Percentiles rank a stretch among this genome's conserved stretches.
Evolutionary conservation across 1,140 invertebrate genomes (phyloP).

Genomic region (Frieseomelitta varia): DNA sequence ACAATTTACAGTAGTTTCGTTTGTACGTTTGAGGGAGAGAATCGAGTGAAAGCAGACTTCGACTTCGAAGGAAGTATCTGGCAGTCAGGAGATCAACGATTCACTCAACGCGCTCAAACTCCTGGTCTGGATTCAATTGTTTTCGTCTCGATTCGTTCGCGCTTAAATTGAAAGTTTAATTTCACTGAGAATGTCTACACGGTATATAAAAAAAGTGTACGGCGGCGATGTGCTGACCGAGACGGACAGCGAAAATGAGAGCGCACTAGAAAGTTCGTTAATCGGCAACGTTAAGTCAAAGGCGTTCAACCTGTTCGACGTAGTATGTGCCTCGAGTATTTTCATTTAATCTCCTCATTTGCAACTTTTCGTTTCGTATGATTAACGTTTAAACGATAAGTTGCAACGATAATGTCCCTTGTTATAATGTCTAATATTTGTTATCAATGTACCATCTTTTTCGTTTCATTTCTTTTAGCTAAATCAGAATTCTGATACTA

Average conservation of each 20-base stretch:
- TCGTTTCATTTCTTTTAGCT: constrained; percentile 36
- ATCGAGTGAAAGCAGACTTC: background rate
- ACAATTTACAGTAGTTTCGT: background rate
- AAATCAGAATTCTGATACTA: constrained; percentile 48
- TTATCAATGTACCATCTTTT: constrained; percentile 58
- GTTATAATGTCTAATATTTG: constrained; percentile 67
- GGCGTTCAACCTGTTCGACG: constrained; percentile 58
- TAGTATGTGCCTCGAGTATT: constrained; percentile 38
- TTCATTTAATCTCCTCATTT: background rate
- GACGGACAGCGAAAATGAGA: constrained; percentile 36
- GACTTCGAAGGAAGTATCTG: background rate
- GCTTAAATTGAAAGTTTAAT: background rate
- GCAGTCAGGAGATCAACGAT: too few relatives aligned
- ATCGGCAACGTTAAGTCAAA: constrained; percentile 52
- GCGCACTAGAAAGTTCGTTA: constrained; percentile 41
- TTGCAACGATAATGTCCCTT: background rate
- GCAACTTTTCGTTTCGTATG: background rate
- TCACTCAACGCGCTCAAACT: background rate
- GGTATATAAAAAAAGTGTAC: constrained; percentile 68
- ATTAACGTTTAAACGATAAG: background rate
- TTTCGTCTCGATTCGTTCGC: background rate
- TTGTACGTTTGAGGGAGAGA: background rate
- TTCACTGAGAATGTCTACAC: constrained; percentile 59
- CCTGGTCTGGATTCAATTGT: background rate
- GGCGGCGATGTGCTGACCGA: constrained; percentile 44